These are phyloP conservation scores for Crocodylus rhombifer DNA, from an alignment of 2,797 vertebrate species.

Conservation along the genomic window DNA sequence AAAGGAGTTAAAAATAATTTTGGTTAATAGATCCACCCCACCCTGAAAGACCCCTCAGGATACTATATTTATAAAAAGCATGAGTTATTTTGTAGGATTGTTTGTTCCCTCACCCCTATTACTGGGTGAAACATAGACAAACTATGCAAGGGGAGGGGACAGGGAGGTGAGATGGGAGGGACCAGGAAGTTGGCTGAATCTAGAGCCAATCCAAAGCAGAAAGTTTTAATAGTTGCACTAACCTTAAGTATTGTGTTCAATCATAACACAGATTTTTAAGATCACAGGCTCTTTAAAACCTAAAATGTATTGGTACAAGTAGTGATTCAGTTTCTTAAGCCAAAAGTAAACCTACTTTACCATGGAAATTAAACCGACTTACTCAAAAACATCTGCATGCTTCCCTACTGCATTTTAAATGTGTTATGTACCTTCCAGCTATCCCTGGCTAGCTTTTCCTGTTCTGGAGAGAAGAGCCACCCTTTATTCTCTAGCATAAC, in stretches of 20 bases:
- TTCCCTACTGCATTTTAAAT: background rate
- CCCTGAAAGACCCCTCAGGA: too few species aligned
- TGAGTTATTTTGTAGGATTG: too few species aligned
- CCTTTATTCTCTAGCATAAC: background rate
- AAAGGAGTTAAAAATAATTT: background rate
- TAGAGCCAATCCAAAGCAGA: background rate
- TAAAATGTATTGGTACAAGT: rapidly evolving
- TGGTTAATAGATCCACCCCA: too few species aligned
- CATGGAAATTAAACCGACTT: background rate
- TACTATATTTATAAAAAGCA: too few species aligned
- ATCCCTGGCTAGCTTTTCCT: background rate
- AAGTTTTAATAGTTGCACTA: too few species aligned
- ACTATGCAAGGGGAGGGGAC: too few species aligned
- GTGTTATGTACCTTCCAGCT: rapidly evolving
- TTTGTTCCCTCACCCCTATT: too few species aligned
- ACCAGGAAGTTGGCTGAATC: background rate
- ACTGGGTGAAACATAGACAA: too few species aligned
- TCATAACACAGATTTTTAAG: background rate
- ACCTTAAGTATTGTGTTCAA: rapidly evolving
- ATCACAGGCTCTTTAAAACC: background rate
- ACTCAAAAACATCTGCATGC: rapidly evolving
- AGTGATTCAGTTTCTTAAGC: background rate
- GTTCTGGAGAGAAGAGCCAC: background rate
- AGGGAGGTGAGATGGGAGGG: too few species aligned
- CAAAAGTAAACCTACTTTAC: background rate